Percentiles rank a stretch among this genome's conserved stretches.
Evolutionary conservation across 2,797 vertebrate genomes (phyloP).

Genomic region (Channallabes apus): DNA sequence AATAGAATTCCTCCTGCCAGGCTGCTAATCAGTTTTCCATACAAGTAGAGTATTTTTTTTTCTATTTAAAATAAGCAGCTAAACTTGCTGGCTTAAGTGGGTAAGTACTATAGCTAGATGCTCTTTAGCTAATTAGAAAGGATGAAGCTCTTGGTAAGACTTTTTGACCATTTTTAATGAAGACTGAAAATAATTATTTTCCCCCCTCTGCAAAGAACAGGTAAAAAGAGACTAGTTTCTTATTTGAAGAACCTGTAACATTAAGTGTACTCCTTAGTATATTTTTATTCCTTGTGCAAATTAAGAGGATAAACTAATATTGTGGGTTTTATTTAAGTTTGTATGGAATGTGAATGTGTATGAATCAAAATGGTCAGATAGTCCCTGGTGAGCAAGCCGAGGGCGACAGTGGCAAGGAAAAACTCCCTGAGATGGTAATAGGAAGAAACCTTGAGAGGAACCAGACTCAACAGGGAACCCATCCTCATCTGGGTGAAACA

Average conservation of each 20-base stretch:
- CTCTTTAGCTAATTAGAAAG: slow-evolving; percentile 13
- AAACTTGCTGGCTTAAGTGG: slow-evolving; percentile 31
- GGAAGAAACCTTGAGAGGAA: no score
- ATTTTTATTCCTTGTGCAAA: neutral
- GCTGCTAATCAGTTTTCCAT: slow-evolving; percentile 45
- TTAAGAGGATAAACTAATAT: neutral
- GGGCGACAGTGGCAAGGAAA: no score
- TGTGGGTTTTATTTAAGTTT: no score
- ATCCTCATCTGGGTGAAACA: no score
- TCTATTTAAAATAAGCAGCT: slow-evolving; percentile 40
- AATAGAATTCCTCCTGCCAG: slow-evolving; percentile 26
- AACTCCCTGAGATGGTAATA: no score
- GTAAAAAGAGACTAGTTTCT: neutral
- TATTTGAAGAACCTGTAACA: neutral
- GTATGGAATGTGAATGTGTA: no score
- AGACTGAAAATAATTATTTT: neutral
- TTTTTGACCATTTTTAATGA: neutral
- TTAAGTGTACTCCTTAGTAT: no score
- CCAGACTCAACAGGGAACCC: no score
- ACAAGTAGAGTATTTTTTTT: slow-evolving; percentile 49
- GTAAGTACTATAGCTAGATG: neutral
- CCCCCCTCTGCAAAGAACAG: neutral
- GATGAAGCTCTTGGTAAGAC: neutral
- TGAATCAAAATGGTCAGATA: no score
- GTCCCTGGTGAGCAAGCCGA: no score